Evolutionary conservation across 2,888 invertebrate genomes (phyloP), one percentile per base, ranked within the genome.

Genomic region (Sphaerophoria rueppellii): DNA sequence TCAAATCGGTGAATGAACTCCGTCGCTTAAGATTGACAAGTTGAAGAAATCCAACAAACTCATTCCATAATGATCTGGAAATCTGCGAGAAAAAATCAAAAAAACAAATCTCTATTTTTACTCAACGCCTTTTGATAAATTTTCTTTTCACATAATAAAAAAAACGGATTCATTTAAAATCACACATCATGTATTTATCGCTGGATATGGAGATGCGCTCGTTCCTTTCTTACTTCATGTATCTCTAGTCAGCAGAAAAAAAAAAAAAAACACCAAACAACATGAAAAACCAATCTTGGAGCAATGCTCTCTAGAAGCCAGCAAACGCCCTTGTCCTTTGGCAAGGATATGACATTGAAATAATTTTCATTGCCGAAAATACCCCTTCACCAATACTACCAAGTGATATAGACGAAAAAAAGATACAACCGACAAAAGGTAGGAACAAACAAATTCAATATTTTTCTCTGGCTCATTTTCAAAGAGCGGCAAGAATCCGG

Each of bases 341-440:
- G 71, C 71, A 83, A 83, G 83, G 83, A 83, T 83, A 83, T 79
- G 83, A 80, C 83, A 83, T 83, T 83, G 83, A 83, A 83, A 83
- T 83, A 71, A 75, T 80, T 83, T 83, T 83, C 83, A 83, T 75
- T 83, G 79, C 71, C 79, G 83, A 80, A 75, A 79, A 78, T 73
- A 73, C 35, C 65, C 74, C 74, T 55, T 57, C 37, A 67, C 79
- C 12, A 34, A 71, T 35, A 71, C 65, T 35, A 37, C 32, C 34
- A 50, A 37, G 48, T 37, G 14, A 1, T 24, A 43, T 1, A 58
- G 50, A 58, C 54, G 12, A 54, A 6, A 40, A 40, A 40, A 40
- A 43, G 12, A 43, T 9, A 52, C 11, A 72, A 70, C 73, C 71
- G 67, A 60, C 65, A 75, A 67, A 65, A 57, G n/a, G 58, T 74